phyloP scores from a whole-genome alignment of 2,888 invertebrate species.

The Synanthedon myopaeformis region DNA sequence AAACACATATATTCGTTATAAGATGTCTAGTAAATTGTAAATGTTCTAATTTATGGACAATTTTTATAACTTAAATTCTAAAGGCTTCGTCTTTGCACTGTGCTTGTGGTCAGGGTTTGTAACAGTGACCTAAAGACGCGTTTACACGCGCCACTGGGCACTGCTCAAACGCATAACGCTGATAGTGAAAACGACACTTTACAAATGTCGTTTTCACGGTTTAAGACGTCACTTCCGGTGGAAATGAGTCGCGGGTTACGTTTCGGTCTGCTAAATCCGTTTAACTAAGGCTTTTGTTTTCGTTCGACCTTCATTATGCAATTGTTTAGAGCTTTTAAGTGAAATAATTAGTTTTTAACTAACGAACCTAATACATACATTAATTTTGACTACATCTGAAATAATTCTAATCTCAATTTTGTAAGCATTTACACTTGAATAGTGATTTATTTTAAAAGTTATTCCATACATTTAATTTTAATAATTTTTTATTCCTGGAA shows the following conservation, averaged over 20 bases:
- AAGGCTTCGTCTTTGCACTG: neutral
- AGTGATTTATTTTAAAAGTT: too few species aligned
- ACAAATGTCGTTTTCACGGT: conserved; percentile 16
- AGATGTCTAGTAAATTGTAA: too few species aligned
- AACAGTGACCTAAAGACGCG: conserved; percentile 21
- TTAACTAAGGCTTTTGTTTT: conserved; percentile 56
- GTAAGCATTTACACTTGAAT: too few species aligned
- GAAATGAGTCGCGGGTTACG: conserved; percentile 41
- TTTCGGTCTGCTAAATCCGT: conserved; percentile 44
- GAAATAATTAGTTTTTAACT: too few species aligned
- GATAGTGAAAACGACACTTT: conserved; percentile 51
- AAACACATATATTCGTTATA: too few species aligned
- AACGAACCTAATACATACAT: too few species aligned
- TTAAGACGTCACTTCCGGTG: conserved; percentile 46
- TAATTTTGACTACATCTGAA: too few species aligned
- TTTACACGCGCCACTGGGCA: conserved; percentile 44
- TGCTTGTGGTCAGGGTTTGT: neutral
- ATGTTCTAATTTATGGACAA: too few species aligned
- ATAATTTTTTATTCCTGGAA: too few species aligned
- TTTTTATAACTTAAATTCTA: too few species aligned
- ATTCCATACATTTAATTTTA: too few species aligned
- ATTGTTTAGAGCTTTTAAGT: neutral
- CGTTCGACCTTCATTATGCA: conserved; percentile 38
- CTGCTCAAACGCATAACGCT: conserved; percentile 34
- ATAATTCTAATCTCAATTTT: too few species aligned